Conservation (phyloP, 30 jellyfish, hydroid and myxozoan species). For the Hydractinia echinata region DNA sequence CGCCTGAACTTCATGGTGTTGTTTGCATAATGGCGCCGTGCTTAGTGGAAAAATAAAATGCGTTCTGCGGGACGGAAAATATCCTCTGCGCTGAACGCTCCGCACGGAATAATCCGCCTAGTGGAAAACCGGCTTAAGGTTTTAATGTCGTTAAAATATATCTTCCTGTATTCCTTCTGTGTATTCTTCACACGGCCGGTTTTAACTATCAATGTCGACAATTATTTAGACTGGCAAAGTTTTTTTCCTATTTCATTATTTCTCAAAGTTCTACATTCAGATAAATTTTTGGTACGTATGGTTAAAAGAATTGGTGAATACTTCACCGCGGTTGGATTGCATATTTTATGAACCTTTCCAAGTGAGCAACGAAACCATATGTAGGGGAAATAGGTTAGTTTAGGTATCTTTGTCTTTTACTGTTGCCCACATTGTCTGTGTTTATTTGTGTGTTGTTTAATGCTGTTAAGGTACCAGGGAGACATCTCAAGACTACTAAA, state of each 20-base stretch:
- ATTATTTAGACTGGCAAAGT: too few species aligned
- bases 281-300: slow-evolving; percentile 54
- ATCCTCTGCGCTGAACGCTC: too few species aligned
- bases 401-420: background rate
- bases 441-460: too few species aligned
- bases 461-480: background rate
- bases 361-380: slow-evolving; percentile 29
- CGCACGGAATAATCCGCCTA: too few species aligned
- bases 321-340: slow-evolving; percentile 44
- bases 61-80: too few species aligned
- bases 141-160: too few species aligned
- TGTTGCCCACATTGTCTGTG: background rate
- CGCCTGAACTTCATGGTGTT: too few species aligned
- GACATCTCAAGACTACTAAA: background rate
- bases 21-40: too few species aligned
- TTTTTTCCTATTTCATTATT: background rate
- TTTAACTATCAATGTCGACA: too few species aligned
- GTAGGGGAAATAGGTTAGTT: slow-evolving; percentile 50
- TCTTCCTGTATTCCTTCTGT: background rate
- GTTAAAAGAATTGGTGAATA: slow-evolving; percentile 50
- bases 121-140: too few species aligned
- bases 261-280: slow-evolving; percentile 24
- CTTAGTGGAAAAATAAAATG: too few species aligned
- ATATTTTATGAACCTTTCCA: slow-evolving; percentile 79
- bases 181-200: background rate